phyloP scores from a whole-genome alignment of 2,113 vertebrate species.

The Marmota monax region DNA sequence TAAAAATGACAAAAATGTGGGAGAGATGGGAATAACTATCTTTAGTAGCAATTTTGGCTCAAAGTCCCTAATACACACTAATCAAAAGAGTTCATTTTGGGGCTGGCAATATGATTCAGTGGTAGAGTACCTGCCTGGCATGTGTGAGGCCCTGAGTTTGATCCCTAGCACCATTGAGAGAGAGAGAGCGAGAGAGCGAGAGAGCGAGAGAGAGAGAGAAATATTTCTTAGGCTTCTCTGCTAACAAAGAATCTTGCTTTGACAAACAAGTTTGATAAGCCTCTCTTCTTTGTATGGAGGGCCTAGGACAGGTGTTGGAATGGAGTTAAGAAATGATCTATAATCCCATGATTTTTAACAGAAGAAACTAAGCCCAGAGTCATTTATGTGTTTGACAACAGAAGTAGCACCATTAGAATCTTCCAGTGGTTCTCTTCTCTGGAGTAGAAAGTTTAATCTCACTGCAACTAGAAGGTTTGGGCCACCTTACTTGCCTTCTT shows the following conservation, averaged over 20 bases:
- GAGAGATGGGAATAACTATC: not conserved
- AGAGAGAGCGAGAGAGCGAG: too few relatives aligned
- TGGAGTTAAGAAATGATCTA: conserved; percentile 32
- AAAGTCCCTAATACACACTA: conserved; percentile 12
- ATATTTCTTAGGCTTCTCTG: conserved; percentile 19
- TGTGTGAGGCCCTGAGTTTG: too few relatives aligned
- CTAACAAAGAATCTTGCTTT: conserved; percentile 30
- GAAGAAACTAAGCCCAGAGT: conserved; percentile 27
- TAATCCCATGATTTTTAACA: not conserved
- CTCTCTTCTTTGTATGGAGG: conserved; percentile 14
- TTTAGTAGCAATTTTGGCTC: not conserved
- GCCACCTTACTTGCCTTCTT: not conserved
- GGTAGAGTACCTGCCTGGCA: too few relatives aligned
- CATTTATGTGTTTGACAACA: not conserved
- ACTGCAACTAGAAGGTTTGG: conserved; percentile 7
- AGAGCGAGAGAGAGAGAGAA: too few relatives aligned
- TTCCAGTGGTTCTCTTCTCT: conserved; percentile 14
- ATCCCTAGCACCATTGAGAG: too few relatives aligned
- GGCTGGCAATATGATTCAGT: too few relatives aligned
- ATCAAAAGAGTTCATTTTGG: not conserved
- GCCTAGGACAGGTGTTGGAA: not conserved
- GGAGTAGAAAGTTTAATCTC: conserved; percentile 16
- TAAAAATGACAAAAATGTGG: not conserved
- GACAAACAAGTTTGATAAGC: conserved; percentile 11
- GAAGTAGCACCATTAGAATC: conserved; percentile 39